Evolutionary conservation across 2,113 vertebrate species (phyloP), one percentile per base, ranked within the genome.

Genomic region (Pardalotus punctatus): DNA sequence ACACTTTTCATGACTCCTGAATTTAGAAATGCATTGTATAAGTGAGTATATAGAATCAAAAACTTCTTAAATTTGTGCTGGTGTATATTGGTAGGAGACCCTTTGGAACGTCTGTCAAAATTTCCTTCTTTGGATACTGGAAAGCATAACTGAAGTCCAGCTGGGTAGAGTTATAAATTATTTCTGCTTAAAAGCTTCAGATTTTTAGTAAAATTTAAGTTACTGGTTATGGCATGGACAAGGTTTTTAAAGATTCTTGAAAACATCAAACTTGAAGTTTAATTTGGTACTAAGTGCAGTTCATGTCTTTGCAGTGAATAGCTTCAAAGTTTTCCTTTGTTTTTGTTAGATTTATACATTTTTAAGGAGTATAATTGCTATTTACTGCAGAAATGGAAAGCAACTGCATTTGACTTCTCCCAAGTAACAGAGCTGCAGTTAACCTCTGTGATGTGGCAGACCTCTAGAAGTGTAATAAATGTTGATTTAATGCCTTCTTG

Each of bases 1-100:
- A 99, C 99, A 10, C 98, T 99, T 95, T 99, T 98, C 97, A 99
- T 99, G 99, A 99, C 99, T 86, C 99, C 99, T 11, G 99, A 99
- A 97, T 99, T 99, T 98, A 99, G 99, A 97, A 99, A 99, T 97
- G 99, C 99, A 2, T 98, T 99, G 47, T 99, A 99, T 98, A 99
- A 99, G 99, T 99, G 97, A 99, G 99, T 97, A 98, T 96, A 36
- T 66, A 23, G 53, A 58, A 78, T 74, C 17, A 73, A 73, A 83
- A 70, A 25, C 43, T 73, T 83, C 38, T 67, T 78, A n/a, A 67
- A 48, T 88, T 69, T 93, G 22, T 92, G 14, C 36, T 67, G 36
- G 2, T n/a, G 15, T 21, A 1, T 62, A 29, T 17, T 67, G 43
- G 8, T 73, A 58, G 42, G 29, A 73, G n/a, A 60, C 13, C 2